These are phyloP conservation scores for Tethya wilhelma DNA, from an alignment of 37 sponge, comb jelly and placozoan species.

Conservation along the genomic window DNA sequence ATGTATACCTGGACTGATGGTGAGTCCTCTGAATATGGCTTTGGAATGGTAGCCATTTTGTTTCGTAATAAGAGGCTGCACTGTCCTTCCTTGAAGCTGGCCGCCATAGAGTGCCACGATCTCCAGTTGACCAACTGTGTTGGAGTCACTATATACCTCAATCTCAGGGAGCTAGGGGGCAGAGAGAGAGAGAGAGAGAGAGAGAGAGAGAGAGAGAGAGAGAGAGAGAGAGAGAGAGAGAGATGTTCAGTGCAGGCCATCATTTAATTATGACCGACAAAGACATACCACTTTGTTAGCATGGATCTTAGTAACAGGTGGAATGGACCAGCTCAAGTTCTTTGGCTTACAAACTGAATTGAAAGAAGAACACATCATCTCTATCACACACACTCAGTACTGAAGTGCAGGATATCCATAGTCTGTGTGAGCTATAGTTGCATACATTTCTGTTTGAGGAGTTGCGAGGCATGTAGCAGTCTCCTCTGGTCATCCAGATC, in stretches of 20 bases:
- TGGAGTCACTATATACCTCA: conserved; percentile 50
- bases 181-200: conserved; percentile 1
- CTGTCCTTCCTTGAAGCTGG: conserved; percentile 38
- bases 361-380: too few relatives aligned
- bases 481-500: neutral
- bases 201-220: too few relatives aligned
- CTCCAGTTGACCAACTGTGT: conserved; percentile 53
- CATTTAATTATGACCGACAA: too few relatives aligned
- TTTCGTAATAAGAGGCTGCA: conserved; percentile 29
- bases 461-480: conserved; percentile 5
- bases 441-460: conserved; percentile 45
- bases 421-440: neutral
- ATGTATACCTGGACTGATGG: conserved; percentile 55
- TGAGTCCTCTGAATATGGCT: conserved; percentile 63
- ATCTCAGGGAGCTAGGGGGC: conserved; percentile 55
- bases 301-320: too few relatives aligned
- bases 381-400: neutral
- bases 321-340: too few relatives aligned
- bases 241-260: neutral
- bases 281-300: too few relatives aligned
- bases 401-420: too few relatives aligned
- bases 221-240: neutral
- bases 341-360: too few relatives aligned
- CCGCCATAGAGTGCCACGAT: conserved; percentile 51
- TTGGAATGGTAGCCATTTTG: conserved; percentile 62